A percentile compares a stretch with the other conserved stretches of the same genome.
These are phyloP conservation scores for Dipodomys stephensi DNA, from an alignment of 2,113 vertebrate species.

Conservation along the genomic window DNA sequence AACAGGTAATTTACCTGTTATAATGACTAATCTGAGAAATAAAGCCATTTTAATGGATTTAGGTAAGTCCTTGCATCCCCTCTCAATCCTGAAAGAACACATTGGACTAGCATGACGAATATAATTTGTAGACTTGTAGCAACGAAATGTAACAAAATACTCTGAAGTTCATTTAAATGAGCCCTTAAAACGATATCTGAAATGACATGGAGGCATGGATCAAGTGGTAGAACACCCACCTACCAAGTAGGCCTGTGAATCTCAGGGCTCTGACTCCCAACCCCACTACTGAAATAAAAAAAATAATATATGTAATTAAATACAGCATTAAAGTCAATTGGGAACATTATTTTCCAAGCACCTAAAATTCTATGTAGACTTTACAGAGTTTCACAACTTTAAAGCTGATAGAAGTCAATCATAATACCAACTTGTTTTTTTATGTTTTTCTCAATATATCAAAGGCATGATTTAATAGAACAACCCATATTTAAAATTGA, in stretches of 20 bases:
- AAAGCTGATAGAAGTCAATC: background rate
- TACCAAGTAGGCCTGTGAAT: no score
- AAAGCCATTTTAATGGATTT: background rate
- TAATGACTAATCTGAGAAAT: background rate
- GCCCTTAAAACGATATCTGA: background rate
- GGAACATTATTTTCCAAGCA: background rate
- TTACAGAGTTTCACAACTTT: background rate
- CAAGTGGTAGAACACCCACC: no score
- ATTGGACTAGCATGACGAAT: background rate
- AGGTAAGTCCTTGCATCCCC: background rate
- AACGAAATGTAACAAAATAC: background rate
- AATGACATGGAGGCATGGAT: background rate
- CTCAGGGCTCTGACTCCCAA: no score
- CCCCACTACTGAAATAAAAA: no score
- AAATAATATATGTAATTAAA: background rate
- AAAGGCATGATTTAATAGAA: background rate
- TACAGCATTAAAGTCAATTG: background rate
- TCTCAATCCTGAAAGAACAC: background rate
- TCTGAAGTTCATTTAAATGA: background rate
- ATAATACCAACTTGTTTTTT: background rate
- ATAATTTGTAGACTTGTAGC: background rate
- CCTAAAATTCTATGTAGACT: background rate
- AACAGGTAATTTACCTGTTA: background rate
- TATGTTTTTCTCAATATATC: background rate
- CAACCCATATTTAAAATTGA: conserved; percentile 7